Evolutionary conservation across 2,888 invertebrate species (phyloP), one percentile per base, ranked within the genome.

Genomic region (Emmelina monodactyla): DNA sequence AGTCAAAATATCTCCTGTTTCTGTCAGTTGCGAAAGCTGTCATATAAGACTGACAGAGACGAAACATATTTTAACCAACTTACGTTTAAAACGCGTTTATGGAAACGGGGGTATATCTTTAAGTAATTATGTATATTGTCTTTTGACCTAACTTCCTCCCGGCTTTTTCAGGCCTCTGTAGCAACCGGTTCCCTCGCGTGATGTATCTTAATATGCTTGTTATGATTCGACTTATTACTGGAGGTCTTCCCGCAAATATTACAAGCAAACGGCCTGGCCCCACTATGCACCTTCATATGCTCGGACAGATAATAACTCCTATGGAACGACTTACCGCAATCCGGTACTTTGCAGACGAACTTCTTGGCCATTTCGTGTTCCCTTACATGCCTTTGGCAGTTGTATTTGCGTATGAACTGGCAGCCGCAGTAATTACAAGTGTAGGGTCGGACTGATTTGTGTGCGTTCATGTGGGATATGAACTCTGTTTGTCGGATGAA

Each of bases 381-480:
- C 30, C 70, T 43, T 4, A 92, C 88, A 64, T 94, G 94, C 28
- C 93, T 82, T 57, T 91, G 85, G 60, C 93, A 92, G 68, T 94
- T 94, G 65, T 91, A 92, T 62, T 93, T 93, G 39, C 92, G 82
- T 41, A 92, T 91, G 67, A 94, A 94, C 68, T 91, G 89, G 41
- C 91, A 89, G 28, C 94, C 94, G 69, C 94, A 94, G 62, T 91
- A 88, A 65, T 94, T 93, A 66, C 94, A 94, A 1, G 92, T 92
- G 68, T 88, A 94, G 2, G 92, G 93, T 34, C 89, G 84, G 29
- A 91, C 87, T 39, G 91, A 88, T 45, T 88, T 88, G 75, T 94
- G 92, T 22, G 92, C 85, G 70, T 92, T 90, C 85, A 92, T 88
- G 66, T 94, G 94, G 9, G 92, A 88, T 25, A 88, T 82, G 63